phyloP scores from a whole-genome alignment of 2,113 vertebrate genomes.

The Falco punctatus region DNA sequence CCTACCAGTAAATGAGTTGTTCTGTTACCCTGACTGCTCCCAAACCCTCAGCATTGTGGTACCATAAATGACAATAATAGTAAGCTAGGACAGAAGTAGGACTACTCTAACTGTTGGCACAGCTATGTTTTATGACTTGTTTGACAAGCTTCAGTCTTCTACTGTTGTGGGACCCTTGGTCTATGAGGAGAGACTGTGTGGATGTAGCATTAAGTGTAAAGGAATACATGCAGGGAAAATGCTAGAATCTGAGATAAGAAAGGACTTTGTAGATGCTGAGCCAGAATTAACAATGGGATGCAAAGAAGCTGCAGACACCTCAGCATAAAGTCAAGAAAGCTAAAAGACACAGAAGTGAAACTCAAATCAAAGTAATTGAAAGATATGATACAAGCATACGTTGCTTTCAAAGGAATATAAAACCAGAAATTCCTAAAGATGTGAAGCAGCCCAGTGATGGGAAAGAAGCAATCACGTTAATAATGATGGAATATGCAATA shows the following conservation, averaged over 20 bases:
- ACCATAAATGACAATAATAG: not conserved
- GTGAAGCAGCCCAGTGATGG: not conserved
- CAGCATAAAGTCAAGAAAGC: not conserved
- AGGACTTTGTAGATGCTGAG: not conserved
- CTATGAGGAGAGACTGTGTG: not conserved
- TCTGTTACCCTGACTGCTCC: not conserved
- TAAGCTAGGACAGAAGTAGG: not conserved
- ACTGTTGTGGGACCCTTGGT: not conserved
- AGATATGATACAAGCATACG: not conserved
- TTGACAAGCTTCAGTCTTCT: not conserved
- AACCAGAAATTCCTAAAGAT: not conserved
- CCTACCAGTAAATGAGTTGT: not conserved
- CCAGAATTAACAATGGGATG: not conserved
- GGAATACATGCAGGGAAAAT: not conserved
- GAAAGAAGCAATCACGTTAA: not conserved
- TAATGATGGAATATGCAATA: not conserved
- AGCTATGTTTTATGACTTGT: not conserved
- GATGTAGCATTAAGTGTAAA: not conserved
- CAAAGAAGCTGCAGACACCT: not conserved
- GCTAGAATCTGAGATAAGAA: not conserved
- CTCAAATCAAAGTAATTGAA: not conserved
- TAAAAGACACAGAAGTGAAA: not conserved
- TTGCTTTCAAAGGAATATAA: not conserved
- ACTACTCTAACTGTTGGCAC: not conserved
- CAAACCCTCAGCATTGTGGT: not conserved